Evolutionary conservation across 2,113 vertebrate species (phyloP).

Genomic region (Empidonax traillii): DNA sequence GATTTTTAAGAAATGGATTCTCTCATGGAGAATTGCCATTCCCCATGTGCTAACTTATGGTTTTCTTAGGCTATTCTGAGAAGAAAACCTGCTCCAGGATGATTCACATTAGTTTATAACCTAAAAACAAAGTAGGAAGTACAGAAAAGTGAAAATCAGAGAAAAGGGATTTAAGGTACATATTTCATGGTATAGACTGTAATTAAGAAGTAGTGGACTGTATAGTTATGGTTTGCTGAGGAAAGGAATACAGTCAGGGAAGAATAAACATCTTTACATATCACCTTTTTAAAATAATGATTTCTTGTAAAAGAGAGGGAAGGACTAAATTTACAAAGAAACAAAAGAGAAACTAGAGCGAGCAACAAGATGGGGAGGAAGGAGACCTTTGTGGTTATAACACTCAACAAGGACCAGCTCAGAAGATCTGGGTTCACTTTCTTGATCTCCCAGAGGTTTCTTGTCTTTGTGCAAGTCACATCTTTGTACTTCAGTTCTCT

Average conservation of each 20-base stretch:
- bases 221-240: not conserved
- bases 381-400: slow-evolving; percentile 40
- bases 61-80: not conserved
- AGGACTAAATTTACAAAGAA: slow-evolving; percentile 44
- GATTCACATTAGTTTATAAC: not conserved
- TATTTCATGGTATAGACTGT: not conserved
- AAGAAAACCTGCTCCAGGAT: not conserved
- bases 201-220: not conserved
- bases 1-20: not conserved
- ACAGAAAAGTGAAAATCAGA: not conserved
- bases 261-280: slow-evolving; percentile 32
- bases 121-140: not conserved
- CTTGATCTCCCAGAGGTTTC: slow-evolving; percentile 3
- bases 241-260: not conserved
- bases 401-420: not conserved
- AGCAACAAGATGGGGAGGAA: slow-evolving; percentile 2
- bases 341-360: slow-evolving; percentile 46
- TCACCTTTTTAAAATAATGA: not conserved
- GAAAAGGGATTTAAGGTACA: not conserved
- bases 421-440: not conserved
- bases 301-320: slow-evolving; percentile 63
- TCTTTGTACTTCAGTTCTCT: not conserved
- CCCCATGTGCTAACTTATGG: not conserved
- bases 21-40: not conserved
- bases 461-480: not conserved